Conservation (phyloP, 2,113 vertebrate species). For the Gavia stellata region DNA sequence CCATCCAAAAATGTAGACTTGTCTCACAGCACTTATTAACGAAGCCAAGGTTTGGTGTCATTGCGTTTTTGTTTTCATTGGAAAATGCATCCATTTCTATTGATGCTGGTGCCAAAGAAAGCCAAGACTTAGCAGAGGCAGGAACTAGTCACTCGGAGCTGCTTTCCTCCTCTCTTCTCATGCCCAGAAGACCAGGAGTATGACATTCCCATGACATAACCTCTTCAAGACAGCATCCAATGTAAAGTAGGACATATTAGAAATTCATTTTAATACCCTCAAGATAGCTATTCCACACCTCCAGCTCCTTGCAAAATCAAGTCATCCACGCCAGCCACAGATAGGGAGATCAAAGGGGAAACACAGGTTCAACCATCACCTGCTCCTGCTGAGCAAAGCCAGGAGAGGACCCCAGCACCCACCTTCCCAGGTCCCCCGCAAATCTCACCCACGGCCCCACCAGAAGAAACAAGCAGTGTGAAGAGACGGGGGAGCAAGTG, state of each 20-base stretch:
- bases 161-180: neutral
- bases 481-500: neutral
- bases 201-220: neutral
- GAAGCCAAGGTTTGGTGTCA: neutral
- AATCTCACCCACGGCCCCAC: neutral
- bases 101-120: neutral
- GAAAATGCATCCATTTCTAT: neutral
- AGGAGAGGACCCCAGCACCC: neutral
- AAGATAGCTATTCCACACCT: neutral
- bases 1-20: neutral
- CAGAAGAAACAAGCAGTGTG: neutral
- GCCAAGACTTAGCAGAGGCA: neutral
- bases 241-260: neutral
- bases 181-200: neutral
- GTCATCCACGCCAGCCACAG: neutral
- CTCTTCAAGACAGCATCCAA: neutral
- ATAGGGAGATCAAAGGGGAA: neutral
- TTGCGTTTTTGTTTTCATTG: neutral
- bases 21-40: neutral
- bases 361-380: neutral
- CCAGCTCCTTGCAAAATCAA: neutral
- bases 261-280: neutral
- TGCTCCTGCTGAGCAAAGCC: neutral
- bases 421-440: neutral
- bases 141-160: neutral